A percentile compares a stretch with the other conserved stretches of the same genome.
These are phyloP conservation scores for Salvelinus namaycush DNA, from an alignment of 2,113 vertebrate species.

Conservation along the genomic window DNA sequence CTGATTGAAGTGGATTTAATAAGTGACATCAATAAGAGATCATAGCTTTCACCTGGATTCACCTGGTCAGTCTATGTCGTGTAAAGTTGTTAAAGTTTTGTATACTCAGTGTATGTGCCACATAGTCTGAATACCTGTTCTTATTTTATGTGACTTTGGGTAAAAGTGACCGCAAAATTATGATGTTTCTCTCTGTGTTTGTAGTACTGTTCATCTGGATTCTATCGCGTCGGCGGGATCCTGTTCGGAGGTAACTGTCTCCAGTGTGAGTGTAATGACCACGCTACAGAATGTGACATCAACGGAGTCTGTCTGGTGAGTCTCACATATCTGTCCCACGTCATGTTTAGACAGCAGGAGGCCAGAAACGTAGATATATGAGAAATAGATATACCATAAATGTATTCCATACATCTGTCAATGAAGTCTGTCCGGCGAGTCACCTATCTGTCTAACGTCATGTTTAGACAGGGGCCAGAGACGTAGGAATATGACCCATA, in stretches of 20 bases:
- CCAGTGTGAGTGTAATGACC: conserved; percentile 87
- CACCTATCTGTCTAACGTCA: not conserved
- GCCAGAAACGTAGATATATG: not conserved
- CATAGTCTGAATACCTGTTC: not conserved
- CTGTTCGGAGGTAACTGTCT: conserved; percentile 93
- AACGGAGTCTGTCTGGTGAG: conserved; percentile 86
- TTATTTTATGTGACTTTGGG: not conserved
- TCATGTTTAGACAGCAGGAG: not conserved
- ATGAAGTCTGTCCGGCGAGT: not conserved
- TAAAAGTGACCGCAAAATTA: not conserved
- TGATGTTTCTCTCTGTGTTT: conserved; percentile 28
- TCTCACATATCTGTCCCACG: conserved; percentile 8
- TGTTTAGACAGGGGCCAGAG: too few relatives aligned
- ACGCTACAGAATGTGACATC: conserved; percentile 81
- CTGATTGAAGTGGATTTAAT: too few relatives aligned
- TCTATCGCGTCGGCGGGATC: conserved; percentile 87
- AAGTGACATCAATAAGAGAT: too few relatives aligned
- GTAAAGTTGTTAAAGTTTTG: too few relatives aligned
- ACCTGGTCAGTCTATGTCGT: too few relatives aligned
- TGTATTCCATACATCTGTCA: not conserved
- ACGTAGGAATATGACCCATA: not conserved
- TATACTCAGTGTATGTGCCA: too few relatives aligned
- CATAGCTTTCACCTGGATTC: too few relatives aligned
- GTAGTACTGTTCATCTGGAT: conserved; percentile 81
- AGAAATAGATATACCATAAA: not conserved